Percentiles rank a stretch among this genome's conserved stretches.
phyloP scores from a whole-genome alignment of 2,888 invertebrate species.

The Tachina fera region DNA sequence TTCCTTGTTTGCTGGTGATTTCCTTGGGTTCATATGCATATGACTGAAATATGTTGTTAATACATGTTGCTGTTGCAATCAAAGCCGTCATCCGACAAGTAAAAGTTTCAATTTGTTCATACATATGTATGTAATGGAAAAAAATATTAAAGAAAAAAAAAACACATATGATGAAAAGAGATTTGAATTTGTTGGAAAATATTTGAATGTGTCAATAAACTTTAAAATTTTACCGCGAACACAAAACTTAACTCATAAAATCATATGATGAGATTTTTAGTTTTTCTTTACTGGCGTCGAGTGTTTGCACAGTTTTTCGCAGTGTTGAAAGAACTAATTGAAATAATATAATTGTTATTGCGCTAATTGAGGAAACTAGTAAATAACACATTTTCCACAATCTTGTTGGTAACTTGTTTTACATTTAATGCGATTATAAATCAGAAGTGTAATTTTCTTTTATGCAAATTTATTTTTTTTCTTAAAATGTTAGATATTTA shows the following conservation, averaged over 20 bases:
- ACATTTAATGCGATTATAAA: background rate
- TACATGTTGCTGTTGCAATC: slow-evolving; percentile 45
- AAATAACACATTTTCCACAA: background rate
- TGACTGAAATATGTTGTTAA: slow-evolving; percentile 14
- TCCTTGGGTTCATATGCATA: background rate
- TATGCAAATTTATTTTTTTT: slow-evolving; percentile 4
- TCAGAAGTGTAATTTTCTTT: slow-evolving; percentile 7
- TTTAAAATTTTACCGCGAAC: slow-evolving; percentile 17
- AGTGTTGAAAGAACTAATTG: slow-evolving; percentile 2
- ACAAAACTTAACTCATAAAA: slow-evolving; percentile 13
- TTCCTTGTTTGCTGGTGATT: background rate
- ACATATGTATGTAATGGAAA: background rate
- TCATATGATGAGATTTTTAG: background rate
- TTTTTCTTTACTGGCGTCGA: background rate
- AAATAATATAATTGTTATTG: background rate
- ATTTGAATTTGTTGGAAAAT: slow-evolving; percentile 53
- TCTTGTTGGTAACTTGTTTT: background rate
- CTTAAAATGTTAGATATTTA: background rate
- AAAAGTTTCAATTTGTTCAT: slow-evolving; percentile 46
- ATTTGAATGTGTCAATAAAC: slow-evolving; percentile 53
- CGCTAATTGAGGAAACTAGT: slow-evolving; percentile 31
- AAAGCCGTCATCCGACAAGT: slow-evolving; percentile 52
- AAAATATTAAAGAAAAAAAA: background rate
- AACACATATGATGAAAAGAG: slow-evolving; percentile 35
- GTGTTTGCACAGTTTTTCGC: too few relatives aligned